Evolutionary conservation across 2,113 vertebrate genomes (phyloP).

Genomic region (Agapornis roseicollis): DNA sequence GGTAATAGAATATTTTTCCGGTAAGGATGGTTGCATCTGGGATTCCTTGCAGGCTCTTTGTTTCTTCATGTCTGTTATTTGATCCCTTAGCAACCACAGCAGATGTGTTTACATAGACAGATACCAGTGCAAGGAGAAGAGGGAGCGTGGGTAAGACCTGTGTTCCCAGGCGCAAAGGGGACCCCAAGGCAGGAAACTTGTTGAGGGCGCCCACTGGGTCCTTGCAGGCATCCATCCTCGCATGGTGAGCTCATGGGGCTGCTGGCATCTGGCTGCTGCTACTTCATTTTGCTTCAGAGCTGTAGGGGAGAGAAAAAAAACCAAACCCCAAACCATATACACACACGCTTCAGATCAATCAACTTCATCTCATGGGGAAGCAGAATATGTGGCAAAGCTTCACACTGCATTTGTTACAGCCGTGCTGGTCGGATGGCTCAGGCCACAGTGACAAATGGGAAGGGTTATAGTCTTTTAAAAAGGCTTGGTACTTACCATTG

Average conservation of each 20-base stretch:
- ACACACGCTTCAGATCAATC: neutral
- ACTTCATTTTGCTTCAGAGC: neutral
- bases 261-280: fast-evolving
- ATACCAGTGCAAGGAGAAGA: neutral
- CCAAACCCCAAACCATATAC: neutral
- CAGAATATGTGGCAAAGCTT: neutral
- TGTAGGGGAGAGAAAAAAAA: neutral
- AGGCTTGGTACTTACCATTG: neutral
- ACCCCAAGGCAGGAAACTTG: neutral
- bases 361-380: fast-evolving
- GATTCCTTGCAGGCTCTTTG: neutral
- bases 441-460: neutral
- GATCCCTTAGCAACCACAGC: neutral
- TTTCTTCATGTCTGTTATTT: neutral
- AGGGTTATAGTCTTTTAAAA: neutral
- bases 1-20: constrained; percentile 52
- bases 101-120: neutral
- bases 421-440: neutral
- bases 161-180: neutral
- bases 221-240: neutral
- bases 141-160: neutral
- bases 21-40: neutral
- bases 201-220: fast-evolving
- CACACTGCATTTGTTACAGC: fast-evolving
- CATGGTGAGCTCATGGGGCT: fast-evolving